These are phyloP conservation scores for Microcaecilia unicolor DNA, from an alignment of 2,797 vertebrate species.

Conservation along the genomic window DNA sequence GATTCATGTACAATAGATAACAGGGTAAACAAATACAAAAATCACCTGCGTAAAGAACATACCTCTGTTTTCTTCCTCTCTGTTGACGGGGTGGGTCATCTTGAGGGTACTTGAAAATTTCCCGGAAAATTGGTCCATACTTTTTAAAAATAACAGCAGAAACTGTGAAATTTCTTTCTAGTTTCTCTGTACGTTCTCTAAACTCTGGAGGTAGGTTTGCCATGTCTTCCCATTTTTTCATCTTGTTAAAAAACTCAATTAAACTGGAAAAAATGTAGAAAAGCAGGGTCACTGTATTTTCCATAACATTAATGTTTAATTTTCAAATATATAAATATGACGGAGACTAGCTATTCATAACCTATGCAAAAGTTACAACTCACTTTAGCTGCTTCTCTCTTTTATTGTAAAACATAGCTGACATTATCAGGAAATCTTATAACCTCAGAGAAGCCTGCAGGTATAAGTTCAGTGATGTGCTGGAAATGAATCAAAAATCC, in stretches of 20 bases:
- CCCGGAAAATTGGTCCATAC: constrained; percentile 85
- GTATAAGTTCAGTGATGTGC: too few species aligned
- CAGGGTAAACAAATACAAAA: background rate
- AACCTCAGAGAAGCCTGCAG: too few species aligned
- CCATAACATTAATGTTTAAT: too few species aligned
- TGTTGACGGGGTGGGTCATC: constrained; percentile 79
- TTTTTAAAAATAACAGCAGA: constrained; percentile 92
- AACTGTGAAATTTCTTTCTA: constrained; percentile 89
- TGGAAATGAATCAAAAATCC: too few species aligned
- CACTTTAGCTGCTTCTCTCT: too few species aligned
- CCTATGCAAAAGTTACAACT: too few species aligned
- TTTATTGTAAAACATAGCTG: too few species aligned
- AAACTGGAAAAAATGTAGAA: constrained; percentile 63
- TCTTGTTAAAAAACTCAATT: constrained; percentile 91
- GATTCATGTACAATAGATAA: too few species aligned
- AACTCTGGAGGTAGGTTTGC: constrained; percentile 77
- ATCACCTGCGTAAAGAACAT: background rate
- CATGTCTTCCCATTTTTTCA: constrained; percentile 97
- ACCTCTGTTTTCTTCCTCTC: constrained; percentile 89
- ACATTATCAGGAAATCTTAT: too few species aligned
- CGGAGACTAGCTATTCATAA: too few species aligned
- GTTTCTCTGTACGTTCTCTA: constrained; percentile 72
- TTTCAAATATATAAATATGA: too few species aligned
- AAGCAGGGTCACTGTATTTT: too few species aligned
- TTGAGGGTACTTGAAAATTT: constrained; percentile 77